A percentile compares a stretch with the other conserved stretches of the same genome.
phyloP scores from a whole-genome alignment of 2,888 invertebrate species.

The Erebia aethiops region DNA sequence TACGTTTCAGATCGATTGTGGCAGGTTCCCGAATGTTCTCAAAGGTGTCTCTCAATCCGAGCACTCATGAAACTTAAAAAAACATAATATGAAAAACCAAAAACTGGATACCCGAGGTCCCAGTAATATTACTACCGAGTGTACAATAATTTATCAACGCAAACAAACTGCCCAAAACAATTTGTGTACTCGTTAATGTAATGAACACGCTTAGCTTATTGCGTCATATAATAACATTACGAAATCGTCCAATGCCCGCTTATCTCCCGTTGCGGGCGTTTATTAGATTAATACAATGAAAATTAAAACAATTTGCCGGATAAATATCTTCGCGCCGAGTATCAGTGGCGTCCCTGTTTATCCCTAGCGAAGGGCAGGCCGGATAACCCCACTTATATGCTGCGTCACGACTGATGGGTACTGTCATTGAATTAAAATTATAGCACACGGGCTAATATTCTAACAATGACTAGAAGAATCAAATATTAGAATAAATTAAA shows the following conservation, averaged over 20 bases:
- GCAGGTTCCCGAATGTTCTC: too few relatives aligned
- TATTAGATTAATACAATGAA: slow-evolving; percentile 82
- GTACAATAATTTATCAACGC: slow-evolving; percentile 18
- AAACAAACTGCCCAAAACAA: slow-evolving; percentile 47
- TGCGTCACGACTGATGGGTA: slow-evolving; percentile 7
- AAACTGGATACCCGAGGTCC: neutral
- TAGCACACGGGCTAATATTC: too few relatives aligned
- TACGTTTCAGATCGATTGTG: too few relatives aligned
- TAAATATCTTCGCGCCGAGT: slow-evolving; percentile 80
- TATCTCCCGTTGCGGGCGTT: slow-evolving; percentile 78
- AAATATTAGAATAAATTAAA: too few relatives aligned
- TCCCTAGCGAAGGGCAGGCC: slow-evolving; percentile 79
- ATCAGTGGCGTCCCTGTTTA: slow-evolving; percentile 81
- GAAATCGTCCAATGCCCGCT: slow-evolving; percentile 67
- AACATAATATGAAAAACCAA: too few relatives aligned
- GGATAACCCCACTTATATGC: slow-evolving; percentile 78
- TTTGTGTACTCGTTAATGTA: slow-evolving; percentile 60
- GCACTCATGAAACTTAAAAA: too few relatives aligned
- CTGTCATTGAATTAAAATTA: neutral
- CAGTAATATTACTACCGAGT: neutral
- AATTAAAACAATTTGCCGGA: slow-evolving; percentile 84
- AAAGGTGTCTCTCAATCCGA: too few relatives aligned
- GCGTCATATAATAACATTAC: slow-evolving; percentile 65
- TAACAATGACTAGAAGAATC: too few relatives aligned
- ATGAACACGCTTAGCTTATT: slow-evolving; percentile 60